Evolutionary conservation across 2,888 invertebrate genomes (phyloP), one percentile per base, ranked within the genome.

Genomic region (Caradrina kadenii): DNA sequence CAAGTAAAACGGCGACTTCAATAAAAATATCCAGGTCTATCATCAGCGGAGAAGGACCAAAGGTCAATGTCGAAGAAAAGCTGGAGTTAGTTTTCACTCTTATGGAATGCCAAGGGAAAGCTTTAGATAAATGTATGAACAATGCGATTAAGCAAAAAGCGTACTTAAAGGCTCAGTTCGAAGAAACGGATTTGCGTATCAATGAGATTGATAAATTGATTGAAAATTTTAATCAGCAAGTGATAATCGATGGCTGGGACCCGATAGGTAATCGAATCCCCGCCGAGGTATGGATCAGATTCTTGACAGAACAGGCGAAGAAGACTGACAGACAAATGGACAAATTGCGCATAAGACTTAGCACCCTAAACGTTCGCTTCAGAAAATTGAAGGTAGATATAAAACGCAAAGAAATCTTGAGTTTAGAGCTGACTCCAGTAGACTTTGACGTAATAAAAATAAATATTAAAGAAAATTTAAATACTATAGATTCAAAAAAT

Each of bases 381-480:
- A 93, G 89, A 55, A 96, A 96, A 86, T 86, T 96, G 0, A 96
- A 93, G 70, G 90, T 93, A 0, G 96, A 96, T 71, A 92, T 97
- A 4, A 89, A 93, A 42, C 5, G 11, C 17, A 73, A 69, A 39
- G 45, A 19, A 7, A 70, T 69, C 0, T 22, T 60, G 35, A 19
- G 39, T 48, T 39, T 11, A 21, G 13, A 7, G 0, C 3, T 73
- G 1, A 0, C 52, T 2, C 95, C 96, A 0, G 96, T 97, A 0
- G 97, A 97, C 86, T 97, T 97, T 78, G 96, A 97, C 56, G 96
- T 97, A 80, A 82, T 97, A 15, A 92, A 93, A 76, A 97, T 97
- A 22, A 96, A 97, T 81, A 97, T 96, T 81, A 82, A 93, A 13
- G 94, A 96, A 81, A 95, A 95, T 56, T 58, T 91, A 17, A 88